Conservation (phyloP, 2,113 vertebrate genomes). For the Nesogale talazaci region DNA sequence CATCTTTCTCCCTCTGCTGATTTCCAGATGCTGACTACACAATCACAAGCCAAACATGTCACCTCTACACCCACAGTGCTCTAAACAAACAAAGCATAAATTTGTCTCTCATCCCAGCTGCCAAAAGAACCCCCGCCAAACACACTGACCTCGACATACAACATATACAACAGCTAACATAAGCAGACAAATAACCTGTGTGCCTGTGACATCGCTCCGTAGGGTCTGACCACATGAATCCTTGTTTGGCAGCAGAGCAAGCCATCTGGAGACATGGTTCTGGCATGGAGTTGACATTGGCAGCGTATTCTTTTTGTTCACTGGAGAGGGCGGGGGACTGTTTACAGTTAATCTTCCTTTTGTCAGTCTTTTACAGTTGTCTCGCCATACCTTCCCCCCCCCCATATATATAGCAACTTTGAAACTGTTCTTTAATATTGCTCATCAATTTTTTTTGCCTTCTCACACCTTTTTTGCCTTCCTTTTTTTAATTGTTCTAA, state of each 20-base stretch:
- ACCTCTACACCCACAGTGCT: too few relatives aligned
- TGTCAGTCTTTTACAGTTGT: too few relatives aligned
- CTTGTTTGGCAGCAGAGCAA: conserved; percentile 79
- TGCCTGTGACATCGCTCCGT: conserved; percentile 71
- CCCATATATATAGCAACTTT: too few relatives aligned
- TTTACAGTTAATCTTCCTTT: conserved; percentile 89
- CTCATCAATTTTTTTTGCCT: too few relatives aligned
- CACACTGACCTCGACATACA: background rate
- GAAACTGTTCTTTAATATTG: too few relatives aligned
- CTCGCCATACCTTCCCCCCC: too few relatives aligned
- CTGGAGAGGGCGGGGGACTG: conserved; percentile 85
- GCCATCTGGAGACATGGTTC: conserved; percentile 77
- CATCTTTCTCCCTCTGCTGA: too few relatives aligned
- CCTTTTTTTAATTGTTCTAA: too few relatives aligned
- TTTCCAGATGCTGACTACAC: too few relatives aligned
- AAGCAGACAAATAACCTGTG: conserved; percentile 78
- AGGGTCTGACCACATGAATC: conserved; percentile 69
- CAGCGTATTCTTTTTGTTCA: conserved; percentile 84
- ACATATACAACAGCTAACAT: conserved; percentile 69
- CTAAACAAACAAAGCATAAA: conserved; percentile 79
- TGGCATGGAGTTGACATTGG: conserved; percentile 81
- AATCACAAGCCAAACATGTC: too few relatives aligned
- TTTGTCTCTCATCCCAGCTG: conserved; percentile 84
- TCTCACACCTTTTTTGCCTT: too few relatives aligned
- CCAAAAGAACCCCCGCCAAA: conserved; percentile 82